A percentile compares a stretch with the other conserved stretches of the same genome.
Conservation (phyloP, 2,113 vertebrate genomes). For the Elaphurus davidianus region DNA sequence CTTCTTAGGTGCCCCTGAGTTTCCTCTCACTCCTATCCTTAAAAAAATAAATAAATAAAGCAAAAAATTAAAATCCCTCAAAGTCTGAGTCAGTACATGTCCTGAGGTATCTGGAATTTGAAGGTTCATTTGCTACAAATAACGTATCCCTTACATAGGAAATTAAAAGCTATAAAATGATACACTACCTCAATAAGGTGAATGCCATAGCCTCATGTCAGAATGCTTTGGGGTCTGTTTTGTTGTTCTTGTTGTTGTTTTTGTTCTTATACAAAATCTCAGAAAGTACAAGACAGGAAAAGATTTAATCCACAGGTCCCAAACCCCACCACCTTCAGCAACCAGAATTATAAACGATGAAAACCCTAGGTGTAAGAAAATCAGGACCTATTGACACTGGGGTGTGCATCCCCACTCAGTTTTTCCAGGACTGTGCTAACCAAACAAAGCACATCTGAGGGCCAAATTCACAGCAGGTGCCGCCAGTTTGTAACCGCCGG, state of each 20-base stretch:
- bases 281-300: background rate
- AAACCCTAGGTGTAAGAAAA: background rate
- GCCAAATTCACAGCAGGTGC: background rate
- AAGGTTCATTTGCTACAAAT: background rate
- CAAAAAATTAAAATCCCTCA: background rate
- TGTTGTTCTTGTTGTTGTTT: background rate
- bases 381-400: background rate
- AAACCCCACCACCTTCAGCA: background rate
- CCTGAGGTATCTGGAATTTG: background rate
- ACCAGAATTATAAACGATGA: background rate
- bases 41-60: slow-evolving; percentile 8
- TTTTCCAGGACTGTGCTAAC: background rate
- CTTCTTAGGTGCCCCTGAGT: background rate
- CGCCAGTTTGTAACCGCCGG: background rate
- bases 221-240: background rate
- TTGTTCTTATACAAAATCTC: background rate
- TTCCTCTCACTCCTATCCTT: background rate
- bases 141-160: background rate
- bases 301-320: background rate
- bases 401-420: too few species aligned
- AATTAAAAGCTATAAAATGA: background rate
- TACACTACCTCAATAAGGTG: background rate
- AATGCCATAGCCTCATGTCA: background rate
- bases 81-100: background rate
- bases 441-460: background rate